These are phyloP conservation scores for Narcine bancroftii DNA, from an alignment of 2,113 vertebrate genomes.

Conservation along the genomic window DNA sequence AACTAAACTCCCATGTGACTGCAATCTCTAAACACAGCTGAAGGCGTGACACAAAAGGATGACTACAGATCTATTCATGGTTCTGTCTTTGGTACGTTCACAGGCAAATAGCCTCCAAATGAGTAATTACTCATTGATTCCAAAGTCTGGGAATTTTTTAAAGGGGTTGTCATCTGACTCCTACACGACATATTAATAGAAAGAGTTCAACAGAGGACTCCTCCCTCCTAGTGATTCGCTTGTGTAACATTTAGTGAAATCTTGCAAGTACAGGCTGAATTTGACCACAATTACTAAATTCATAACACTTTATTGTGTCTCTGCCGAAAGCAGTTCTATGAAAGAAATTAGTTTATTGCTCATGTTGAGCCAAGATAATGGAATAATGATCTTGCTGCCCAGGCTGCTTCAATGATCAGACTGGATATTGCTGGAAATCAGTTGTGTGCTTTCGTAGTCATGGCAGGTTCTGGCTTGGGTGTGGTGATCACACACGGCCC, in stretches of 20 bases:
- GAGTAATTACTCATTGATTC: not conserved
- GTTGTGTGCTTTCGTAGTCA: not conserved
- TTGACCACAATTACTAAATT: not conserved
- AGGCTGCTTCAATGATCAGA: not conserved
- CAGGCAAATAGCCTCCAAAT: not conserved
- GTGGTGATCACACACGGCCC: not conserved
- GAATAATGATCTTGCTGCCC: not conserved
- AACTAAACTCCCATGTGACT: not conserved
- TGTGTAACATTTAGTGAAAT: not conserved
- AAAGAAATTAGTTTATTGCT: too few species aligned
- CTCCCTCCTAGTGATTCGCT: not conserved
- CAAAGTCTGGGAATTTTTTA: not conserved
- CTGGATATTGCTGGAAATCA: not conserved
- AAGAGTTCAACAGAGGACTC: not conserved
- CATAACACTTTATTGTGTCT: not conserved
- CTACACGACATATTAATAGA: not conserved
- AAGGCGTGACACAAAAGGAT: not conserved
- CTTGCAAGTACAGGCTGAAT: not conserved
- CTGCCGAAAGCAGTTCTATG: not conserved
- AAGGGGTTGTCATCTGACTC: not conserved
- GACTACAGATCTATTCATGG: not conserved
- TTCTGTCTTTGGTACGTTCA: not conserved
- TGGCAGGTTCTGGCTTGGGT: not conserved
- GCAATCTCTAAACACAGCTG: not conserved
- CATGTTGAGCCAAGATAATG: too few species aligned